These are phyloP conservation scores for Ptychoptera albimana DNA, from an alignment of 2,888 invertebrate species.

Conservation along the genomic window DNA sequence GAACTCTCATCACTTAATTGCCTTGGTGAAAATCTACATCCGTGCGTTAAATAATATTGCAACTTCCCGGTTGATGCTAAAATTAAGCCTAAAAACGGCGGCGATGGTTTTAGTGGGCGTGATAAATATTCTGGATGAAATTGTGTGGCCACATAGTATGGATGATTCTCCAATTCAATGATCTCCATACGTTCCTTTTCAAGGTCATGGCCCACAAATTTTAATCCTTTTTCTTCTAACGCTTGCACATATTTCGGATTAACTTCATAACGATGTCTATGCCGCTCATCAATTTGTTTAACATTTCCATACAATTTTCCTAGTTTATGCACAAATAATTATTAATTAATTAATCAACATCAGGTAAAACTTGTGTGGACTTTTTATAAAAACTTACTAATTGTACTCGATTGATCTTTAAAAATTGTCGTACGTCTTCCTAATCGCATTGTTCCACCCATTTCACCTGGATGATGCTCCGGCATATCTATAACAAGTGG, in stretches of 20 bases:
- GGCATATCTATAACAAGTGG: constrained; percentile 97
- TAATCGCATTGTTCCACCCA: constrained; percentile 96
- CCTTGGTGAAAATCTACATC: constrained; percentile 58
- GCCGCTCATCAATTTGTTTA: constrained; percentile 77
- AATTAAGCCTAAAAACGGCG: constrained; percentile 89
- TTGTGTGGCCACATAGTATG: constrained; percentile 89
- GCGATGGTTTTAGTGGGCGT: constrained; percentile 78
- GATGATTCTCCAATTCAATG: constrained; percentile 70
- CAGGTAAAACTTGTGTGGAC: not conserved
- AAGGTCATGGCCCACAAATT: constrained; percentile 76
- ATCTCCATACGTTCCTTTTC: constrained; percentile 90
- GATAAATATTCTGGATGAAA: constrained; percentile 97
- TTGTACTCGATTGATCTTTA: constrained; percentile 36
- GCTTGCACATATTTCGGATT: constrained; percentile 72
- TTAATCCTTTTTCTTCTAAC: constrained; percentile 67
- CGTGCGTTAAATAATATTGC: constrained; percentile 50
- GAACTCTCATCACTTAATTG: constrained; percentile 62
- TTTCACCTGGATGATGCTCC: constrained; percentile 81
- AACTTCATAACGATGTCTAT: constrained; percentile 94
- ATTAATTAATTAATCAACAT: not conserved
- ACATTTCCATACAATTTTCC: constrained; percentile 63
- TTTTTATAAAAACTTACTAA: constrained; percentile 37
- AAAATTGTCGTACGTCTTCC: constrained; percentile 85
- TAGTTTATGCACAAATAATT: constrained; percentile 23
- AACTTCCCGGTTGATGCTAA: constrained; percentile 77